Conservation (phyloP, 2,113 vertebrate genomes). For the Platanista minor region DNA sequence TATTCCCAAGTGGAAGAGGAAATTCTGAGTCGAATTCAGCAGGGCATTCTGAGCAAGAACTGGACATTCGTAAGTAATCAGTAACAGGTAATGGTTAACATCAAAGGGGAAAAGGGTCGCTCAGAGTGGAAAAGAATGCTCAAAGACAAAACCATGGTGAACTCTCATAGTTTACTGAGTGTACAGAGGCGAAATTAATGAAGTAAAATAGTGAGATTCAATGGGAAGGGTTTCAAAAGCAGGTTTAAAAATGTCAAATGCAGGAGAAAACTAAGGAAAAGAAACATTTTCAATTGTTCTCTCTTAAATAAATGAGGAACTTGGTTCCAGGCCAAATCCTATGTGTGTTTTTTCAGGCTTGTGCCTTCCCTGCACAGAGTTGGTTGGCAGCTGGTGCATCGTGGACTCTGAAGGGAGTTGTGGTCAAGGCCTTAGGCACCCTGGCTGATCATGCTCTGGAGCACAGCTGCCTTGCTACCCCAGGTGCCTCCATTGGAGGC, state of each 20-base stretch:
- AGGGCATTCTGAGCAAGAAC: neutral
- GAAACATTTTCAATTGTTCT: neutral
- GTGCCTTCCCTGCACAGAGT: rapidly evolving
- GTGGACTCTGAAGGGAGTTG: neutral
- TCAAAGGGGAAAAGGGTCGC: rapidly evolving
- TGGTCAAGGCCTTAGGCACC: rapidly evolving
- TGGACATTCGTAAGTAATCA: neutral
- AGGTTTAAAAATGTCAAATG: neutral
- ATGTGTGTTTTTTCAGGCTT: neutral
- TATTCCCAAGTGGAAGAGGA: neutral
- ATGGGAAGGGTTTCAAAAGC: neutral
- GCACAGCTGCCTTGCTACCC: neutral
- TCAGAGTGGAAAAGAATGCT: neutral
- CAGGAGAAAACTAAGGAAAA: neutral
- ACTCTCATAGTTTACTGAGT: neutral
- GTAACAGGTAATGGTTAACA: neutral
- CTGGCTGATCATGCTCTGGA: neutral
- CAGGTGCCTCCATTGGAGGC: neutral
- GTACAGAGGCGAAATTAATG: neutral
- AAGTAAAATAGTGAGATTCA: neutral
- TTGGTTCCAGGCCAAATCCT: neutral
- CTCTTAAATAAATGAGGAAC: neutral
- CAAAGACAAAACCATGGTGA: neutral
- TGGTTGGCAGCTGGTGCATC: rapidly evolving
- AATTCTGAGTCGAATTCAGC: neutral